A percentile compares a stretch with the other conserved stretches of the same genome.
Conservation (phyloP, 1,140 invertebrate genomes). For the Trichonephila clavata region DNA sequence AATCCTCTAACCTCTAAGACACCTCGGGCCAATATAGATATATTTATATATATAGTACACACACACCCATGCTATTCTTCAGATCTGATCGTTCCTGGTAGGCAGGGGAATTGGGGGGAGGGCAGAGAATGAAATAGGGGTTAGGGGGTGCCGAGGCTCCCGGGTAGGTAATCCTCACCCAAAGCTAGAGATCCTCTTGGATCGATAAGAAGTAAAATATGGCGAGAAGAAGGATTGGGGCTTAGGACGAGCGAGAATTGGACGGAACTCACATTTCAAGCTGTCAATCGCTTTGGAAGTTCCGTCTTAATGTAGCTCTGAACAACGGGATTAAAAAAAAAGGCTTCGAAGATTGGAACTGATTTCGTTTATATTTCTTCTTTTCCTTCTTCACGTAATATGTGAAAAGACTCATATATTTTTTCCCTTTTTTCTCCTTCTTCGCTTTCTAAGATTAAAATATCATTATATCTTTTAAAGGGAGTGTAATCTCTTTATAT, state of each 20-base stretch:
- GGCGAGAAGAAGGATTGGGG: constrained; percentile 60
- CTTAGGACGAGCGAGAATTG: constrained; percentile 69
- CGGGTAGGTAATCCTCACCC: constrained; percentile 67
- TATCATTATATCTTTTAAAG: constrained; percentile 12
- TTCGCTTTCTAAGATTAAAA: neutral
- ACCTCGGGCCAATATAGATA: constrained; percentile 42
- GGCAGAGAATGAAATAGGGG: constrained; percentile 26
- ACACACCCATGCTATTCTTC: constrained; percentile 1
- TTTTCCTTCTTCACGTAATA: constrained; percentile 31
- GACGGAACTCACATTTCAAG: constrained; percentile 72
- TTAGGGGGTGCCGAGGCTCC: constrained; percentile 7
- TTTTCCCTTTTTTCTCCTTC: neutral
- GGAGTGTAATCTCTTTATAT: constrained; percentile 34
- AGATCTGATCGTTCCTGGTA: constrained; percentile 23
- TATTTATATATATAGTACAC: constrained; percentile 10
- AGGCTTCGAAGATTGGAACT: constrained; percentile 1
- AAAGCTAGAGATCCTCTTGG: constrained; percentile 40
- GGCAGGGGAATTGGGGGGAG: neutral
- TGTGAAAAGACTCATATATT: constrained; percentile 6
- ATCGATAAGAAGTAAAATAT: constrained; percentile 74
- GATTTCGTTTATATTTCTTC: constrained; percentile 14
- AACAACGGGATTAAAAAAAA: constrained; percentile 37
- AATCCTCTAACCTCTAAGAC: constrained; percentile 58
- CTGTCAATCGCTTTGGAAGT: constrained; percentile 59
- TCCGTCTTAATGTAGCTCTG: constrained; percentile 49